Evolutionary conservation across 2,888 invertebrate genomes (phyloP), one percentile per base, ranked within the genome.

Genomic region (Nysson spinosus): DNA sequence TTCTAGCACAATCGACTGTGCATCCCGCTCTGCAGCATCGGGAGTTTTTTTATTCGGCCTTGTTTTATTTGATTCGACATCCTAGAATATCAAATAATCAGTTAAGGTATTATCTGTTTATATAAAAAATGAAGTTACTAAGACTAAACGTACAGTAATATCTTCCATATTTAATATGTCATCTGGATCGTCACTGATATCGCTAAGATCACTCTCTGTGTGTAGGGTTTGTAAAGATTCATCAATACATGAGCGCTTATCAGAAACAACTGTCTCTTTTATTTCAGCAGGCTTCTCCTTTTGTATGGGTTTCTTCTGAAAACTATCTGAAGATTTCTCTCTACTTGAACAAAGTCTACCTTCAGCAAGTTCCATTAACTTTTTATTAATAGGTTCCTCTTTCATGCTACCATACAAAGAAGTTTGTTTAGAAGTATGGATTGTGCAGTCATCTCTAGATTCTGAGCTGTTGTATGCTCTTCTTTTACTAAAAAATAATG

Each of bases 151-250:
- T 67, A 77, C 76, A 6, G 65, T 66, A 11, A 80, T 79, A 55
- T 85, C 84, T 85, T 95, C 94, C 87, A 93, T 91, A 70, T 95
- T 93, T 3, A 95, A 89, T 81, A 96, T 95, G 79, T 96, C 96
- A 86, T 95, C 95, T 50, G 95, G 95, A 86, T 95, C 95, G 78
- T 95, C 95, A 83, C 95, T 95, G 64, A 96, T 95, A 87, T 96
- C 96, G 86, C 95, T 96, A 9, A 96, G 90, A 84, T 95, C 93
- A 81, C 87, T 93, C 91, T 75, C 92, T 89, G 80, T 92, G 88
- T 69, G 90, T 86, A 83, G 89, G 85, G 75, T 91, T 89, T 64
- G 90, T 43, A 65, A 82, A 17, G 78, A 89, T 28, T 88, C 81
- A 1, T 90, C 91, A 4, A 87, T 76, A 20, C 84, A 81, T 1